Percentiles rank a stretch among this genome's conserved stretches.
These are phyloP conservation scores for Neoaliturus tenellus DNA, from an alignment of 2,888 invertebrate species.

Conservation along the genomic window DNA sequence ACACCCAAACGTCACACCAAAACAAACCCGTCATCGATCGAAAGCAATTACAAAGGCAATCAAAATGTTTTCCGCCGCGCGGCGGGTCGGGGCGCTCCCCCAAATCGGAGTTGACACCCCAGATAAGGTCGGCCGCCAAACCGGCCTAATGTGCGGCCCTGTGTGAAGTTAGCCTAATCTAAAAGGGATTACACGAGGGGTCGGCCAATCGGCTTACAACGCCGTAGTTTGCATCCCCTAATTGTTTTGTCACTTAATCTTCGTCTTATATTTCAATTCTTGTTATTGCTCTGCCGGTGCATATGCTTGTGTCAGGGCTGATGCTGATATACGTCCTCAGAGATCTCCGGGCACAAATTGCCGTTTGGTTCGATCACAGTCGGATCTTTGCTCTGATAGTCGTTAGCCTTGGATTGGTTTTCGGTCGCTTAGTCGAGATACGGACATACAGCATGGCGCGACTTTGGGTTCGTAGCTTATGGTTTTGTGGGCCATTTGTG, in stretches of 20 bases:
- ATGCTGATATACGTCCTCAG: not conserved
- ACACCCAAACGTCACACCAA: too few relatives aligned
- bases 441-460: too few relatives aligned
- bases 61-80: constrained; percentile 9
- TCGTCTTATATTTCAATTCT: constrained; percentile 31
- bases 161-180: constrained; percentile 53
- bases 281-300: not conserved
- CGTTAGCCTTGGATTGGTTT: not conserved
- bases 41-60: constrained; percentile 9
- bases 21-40: not conserved
- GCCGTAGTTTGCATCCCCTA: constrained; percentile 45
- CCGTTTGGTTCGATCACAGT: not conserved
- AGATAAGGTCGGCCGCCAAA: not conserved
- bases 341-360: not conserved
- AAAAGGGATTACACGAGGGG: constrained; percentile 55
- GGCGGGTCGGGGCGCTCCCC: not conserved
- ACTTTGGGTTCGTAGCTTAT: too few relatives aligned
- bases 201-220: constrained; percentile 28
- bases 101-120: not conserved
- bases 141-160: constrained; percentile 39
- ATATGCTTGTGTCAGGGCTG: not conserved
- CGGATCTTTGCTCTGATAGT: not conserved
- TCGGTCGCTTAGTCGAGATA: too few relatives aligned
- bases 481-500: too few relatives aligned
- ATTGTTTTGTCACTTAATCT: constrained; percentile 51